Base-by-base conservation (phyloP, 2,888 invertebrate genomes). In the Myopa testacea region DNA sequence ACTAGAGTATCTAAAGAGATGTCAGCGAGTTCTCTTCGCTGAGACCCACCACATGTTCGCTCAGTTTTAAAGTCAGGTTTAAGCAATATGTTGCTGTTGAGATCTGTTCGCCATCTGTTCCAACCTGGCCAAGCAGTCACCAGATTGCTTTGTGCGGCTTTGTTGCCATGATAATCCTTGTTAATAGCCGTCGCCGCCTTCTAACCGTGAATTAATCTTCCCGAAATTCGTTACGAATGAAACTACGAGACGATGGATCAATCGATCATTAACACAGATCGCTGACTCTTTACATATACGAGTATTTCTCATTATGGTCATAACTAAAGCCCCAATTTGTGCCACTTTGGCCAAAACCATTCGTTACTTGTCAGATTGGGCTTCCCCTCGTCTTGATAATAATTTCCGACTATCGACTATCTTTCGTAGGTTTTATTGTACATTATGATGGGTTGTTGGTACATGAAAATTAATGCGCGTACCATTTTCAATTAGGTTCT, bases 1-100 rank as follows among this genome's bases (percentile, higher is more conserved):
- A 71, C 71, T 65, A 55, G 75, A 72, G 67, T 78, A 26, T 2
- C 2, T 26, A 78, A 72, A 78, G 78, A 72, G 78, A 76, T 79
- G 80, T 76, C 79, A 79, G 81, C 71, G 65, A 19, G 16, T 0
- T 58, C 58, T 58, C 4, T n/a, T 52, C 52, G 52, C 52, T 52
- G 52, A 52, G 26, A 34, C 26, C 62, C 34, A 62, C 14, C 62
- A 62, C 10, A 62, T 62, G 65, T 34, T 10, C 65, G 12, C 14
- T 34, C 65, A 55, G 55, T 55, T 55, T 65, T 3, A 45, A 45
- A 45, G 45, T 1, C 45, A 45, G 45, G 45, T 45, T 45, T 45
- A 10, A 6, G 45, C 45, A 45, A 8, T 45, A 14, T 38, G 65
- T 34, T 37, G 4, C 14, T 65, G 37, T 3, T 34, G 37, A 8